Percentiles rank a stretch among this genome's conserved stretches.
phyloP scores from a whole-genome alignment of 2,888 invertebrate species.

The Lissonota sp. region DNA sequence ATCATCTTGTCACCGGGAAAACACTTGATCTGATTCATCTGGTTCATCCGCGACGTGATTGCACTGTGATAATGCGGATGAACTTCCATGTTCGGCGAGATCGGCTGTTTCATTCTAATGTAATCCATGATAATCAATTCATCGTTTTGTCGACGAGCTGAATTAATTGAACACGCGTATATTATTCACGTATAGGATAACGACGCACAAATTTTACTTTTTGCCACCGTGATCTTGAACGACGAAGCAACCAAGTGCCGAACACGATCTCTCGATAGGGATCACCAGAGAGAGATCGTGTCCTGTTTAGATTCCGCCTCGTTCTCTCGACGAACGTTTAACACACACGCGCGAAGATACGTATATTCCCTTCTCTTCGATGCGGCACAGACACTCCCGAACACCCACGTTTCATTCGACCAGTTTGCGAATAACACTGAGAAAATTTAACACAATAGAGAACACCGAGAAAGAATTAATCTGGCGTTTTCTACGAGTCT shows the following conservation, averaged over 20 bases:
- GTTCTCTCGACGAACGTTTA: neutral
- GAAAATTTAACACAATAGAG: constrained; percentile 3
- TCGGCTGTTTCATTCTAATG: constrained; percentile 53
- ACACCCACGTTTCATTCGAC: constrained; percentile 43
- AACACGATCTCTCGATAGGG: constrained; percentile 58
- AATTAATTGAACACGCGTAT: neutral
- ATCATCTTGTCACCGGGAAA: constrained; percentile 81
- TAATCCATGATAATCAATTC: constrained; percentile 39
- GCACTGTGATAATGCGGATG: constrained; percentile 80
- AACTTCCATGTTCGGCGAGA: constrained; percentile 78
- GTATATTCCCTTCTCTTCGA: constrained; percentile 8
- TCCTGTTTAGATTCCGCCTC: constrained; percentile 28
- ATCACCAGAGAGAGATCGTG: constrained; percentile 42
- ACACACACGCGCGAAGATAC: constrained; percentile 43
- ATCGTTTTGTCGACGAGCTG: constrained; percentile 14
- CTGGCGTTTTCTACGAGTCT: neutral
- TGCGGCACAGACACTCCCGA: constrained; percentile 16
- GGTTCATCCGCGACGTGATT: constrained; percentile 81
- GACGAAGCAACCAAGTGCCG: constrained; percentile 33
- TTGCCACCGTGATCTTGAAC: constrained; percentile 25
- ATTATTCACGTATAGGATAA: constrained; percentile 2
- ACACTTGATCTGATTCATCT: constrained; percentile 82
- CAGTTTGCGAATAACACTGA: constrained; percentile 15
- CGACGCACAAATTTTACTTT: constrained; percentile 30
- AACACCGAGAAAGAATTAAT: too few relatives aligned